Evolutionary conservation across 2,113 vertebrate species (phyloP).

Genomic region (Delphinapterus leucas): DNA sequence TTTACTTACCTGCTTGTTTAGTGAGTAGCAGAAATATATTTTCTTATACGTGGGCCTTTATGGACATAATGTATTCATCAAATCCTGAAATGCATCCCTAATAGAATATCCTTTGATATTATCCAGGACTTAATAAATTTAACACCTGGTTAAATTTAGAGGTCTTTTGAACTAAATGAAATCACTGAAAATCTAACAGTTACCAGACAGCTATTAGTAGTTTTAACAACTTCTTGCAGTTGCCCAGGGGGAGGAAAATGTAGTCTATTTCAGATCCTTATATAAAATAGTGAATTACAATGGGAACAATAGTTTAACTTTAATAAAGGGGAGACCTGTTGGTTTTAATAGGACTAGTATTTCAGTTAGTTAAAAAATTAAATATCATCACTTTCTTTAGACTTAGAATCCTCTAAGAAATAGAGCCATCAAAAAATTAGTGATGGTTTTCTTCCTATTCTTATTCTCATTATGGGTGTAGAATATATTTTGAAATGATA

Average conservation of each 20-base stretch:
- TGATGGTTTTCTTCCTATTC: slow-evolving; percentile 9
- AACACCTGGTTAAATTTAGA: slow-evolving; percentile 54
- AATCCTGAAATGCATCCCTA: slow-evolving; percentile 20
- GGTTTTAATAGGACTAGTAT: neutral
- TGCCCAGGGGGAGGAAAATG: slow-evolving; percentile 37
- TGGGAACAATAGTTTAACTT: slow-evolving; percentile 34
- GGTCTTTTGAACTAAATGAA: slow-evolving; percentile 64
- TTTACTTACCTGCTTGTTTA: neutral
- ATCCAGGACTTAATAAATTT: slow-evolving; percentile 35
- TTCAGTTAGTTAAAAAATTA: slow-evolving; percentile 34
- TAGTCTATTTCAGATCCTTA: neutral
- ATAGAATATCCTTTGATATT: slow-evolving; percentile 45
- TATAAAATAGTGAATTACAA: slow-evolving; percentile 37
- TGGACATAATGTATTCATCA: neutral
- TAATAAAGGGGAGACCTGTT: neutral
- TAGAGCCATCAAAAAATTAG: neutral
- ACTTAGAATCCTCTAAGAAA: neutral
- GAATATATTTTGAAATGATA: slow-evolving; percentile 10
- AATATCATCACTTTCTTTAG: slow-evolving; percentile 21
- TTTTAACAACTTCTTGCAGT: slow-evolving; percentile 48
- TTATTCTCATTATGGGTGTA: neutral
- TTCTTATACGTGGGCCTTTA: neutral
- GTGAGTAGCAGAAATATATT: slow-evolving; percentile 5
- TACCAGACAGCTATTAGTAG: slow-evolving; percentile 50
- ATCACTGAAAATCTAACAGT: slow-evolving; percentile 34